phyloP scores from a whole-genome alignment of 2,113 vertebrate genomes.

The Sterrhoptilus dennistouni region DNA sequence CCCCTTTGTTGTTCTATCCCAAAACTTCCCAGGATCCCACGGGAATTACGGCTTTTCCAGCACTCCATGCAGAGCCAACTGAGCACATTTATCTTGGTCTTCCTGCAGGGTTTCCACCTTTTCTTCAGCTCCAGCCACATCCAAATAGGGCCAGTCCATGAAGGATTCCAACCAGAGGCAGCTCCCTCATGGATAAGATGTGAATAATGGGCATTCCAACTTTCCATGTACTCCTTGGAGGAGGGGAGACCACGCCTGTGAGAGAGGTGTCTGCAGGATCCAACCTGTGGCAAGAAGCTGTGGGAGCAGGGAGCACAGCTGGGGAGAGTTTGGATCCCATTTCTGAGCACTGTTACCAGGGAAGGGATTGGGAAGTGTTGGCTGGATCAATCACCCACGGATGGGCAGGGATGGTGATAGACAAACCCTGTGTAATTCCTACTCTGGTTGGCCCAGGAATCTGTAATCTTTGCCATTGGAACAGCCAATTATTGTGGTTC shows the following conservation, averaged over 20 bases:
- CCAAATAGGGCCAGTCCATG: background rate
- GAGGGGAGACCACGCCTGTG: background rate
- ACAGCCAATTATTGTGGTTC: background rate
- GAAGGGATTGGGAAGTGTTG: background rate
- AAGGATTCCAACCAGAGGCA: background rate
- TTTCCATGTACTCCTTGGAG: background rate
- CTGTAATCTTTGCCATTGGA: background rate
- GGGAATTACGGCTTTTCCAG: fast-evolving
- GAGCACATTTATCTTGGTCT: background rate
- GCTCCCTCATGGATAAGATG: fast-evolving
- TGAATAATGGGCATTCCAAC: background rate
- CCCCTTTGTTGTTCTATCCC: background rate
- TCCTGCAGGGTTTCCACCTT: background rate
- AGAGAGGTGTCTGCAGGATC: background rate
- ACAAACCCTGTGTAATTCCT: background rate
- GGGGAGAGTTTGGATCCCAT: background rate
- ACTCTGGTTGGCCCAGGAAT: background rate
- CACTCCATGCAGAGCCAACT: fast-evolving
- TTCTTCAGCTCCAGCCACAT: background rate
- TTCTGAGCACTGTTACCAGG: background rate
- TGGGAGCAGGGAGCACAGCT: fast-evolving
- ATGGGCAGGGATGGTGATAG: background rate
- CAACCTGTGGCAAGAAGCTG: background rate
- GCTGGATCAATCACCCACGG: background rate
- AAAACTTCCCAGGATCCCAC: background rate